Conservation (phyloP, 2,113 vertebrate genomes). For the Pogona vitticeps region DNA sequence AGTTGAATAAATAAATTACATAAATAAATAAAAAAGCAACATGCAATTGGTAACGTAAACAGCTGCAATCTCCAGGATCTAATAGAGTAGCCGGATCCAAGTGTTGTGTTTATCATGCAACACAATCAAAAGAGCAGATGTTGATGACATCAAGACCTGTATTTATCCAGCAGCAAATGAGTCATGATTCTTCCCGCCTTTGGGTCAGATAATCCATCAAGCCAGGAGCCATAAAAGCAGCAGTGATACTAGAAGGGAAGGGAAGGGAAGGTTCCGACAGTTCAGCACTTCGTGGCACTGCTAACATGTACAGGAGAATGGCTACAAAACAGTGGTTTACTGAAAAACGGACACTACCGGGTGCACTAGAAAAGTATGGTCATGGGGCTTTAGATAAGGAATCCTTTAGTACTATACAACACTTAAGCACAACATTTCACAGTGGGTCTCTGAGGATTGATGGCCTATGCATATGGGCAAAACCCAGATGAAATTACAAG, state of each 20-base stretch:
- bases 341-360: background rate
- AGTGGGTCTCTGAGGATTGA: background rate
- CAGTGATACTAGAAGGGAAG: background rate
- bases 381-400: background rate
- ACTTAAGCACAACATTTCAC: background rate
- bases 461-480: background rate
- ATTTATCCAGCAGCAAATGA: background rate
- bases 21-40: conserved; percentile 11
- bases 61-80: background rate
- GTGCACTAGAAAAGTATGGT: background rate
- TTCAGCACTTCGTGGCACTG: background rate
- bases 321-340: background rate
- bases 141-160: background rate
- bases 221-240: background rate
- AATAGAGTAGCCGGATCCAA: background rate
- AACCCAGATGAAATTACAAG: no score
- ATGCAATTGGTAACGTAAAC: background rate
- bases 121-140: background rate
- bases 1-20: conserved; percentile 5
- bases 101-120: background rate
- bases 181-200: background rate
- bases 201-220: background rate
- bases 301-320: background rate
- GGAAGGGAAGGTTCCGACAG: background rate
- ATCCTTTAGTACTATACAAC: background rate